These are phyloP conservation scores for Drosophila barbarae DNA, from an alignment of 2,888 invertebrate species.

Conservation along the genomic window DNA sequence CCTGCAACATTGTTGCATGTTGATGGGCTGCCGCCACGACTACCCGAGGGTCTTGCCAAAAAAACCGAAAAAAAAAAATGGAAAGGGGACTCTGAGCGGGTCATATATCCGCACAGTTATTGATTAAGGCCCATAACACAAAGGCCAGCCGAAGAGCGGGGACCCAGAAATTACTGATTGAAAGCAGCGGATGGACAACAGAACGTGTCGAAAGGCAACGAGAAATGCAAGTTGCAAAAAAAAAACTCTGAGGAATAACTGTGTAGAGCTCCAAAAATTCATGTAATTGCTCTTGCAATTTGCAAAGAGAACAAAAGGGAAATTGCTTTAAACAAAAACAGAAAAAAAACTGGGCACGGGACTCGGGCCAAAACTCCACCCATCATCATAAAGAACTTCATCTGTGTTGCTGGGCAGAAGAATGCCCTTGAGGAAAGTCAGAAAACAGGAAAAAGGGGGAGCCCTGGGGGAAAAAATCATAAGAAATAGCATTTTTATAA, in stretches of 20 bases:
- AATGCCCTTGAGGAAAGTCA: conserved; percentile 47
- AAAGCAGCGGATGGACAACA: conserved; percentile 38
- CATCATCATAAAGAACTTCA: conserved; percentile 4
- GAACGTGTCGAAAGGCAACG: conserved; percentile 38
- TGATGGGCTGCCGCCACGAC: conserved; percentile 68
- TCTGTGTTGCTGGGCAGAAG: not conserved
- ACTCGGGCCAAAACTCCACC: conserved; percentile 30
- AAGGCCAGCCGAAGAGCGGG: conserved; percentile 25
- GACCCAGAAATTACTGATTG: conserved; percentile 62
- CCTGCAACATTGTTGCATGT: conserved; percentile 66
- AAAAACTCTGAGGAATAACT: conserved; percentile 43
- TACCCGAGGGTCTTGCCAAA: conserved; percentile 23
- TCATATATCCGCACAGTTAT: conserved; percentile 57
- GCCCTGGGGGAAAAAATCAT: not conserved
- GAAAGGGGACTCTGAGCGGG: conserved; percentile 6
- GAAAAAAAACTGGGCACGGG: conserved; percentile 30
- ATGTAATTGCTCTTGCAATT: conserved; percentile 65
- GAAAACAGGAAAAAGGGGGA: not conserved
- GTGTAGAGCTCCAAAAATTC: conserved; percentile 52
- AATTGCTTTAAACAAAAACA: conserved; percentile 5
- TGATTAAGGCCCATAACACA: conserved; percentile 68
- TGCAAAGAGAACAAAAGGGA: conserved; percentile 40
- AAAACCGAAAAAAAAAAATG: not conserved
- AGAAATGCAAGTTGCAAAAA: conserved; percentile 3
- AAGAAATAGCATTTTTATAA: too few relatives aligned